Percentiles rank a stretch among this genome's conserved stretches.
These are phyloP conservation scores for Pantala flavescens DNA, from an alignment of 1,140 invertebrate species.

Conservation along the genomic window DNA sequence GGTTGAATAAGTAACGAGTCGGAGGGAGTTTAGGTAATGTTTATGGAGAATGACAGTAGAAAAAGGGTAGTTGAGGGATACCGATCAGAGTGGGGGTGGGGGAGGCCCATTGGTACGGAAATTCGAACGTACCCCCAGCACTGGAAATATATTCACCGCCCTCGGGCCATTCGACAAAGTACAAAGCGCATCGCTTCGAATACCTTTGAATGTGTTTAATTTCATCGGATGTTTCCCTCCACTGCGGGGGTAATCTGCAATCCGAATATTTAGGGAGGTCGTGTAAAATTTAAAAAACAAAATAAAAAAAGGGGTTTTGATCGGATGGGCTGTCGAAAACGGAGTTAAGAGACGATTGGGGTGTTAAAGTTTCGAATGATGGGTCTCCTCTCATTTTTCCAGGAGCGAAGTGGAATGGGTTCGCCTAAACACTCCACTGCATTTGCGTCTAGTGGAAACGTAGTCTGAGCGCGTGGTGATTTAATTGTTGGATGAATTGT, in stretches of 20 bases:
- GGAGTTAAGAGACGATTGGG: background rate
- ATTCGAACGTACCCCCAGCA: background rate
- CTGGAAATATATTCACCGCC: background rate
- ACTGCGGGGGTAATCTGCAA: background rate
- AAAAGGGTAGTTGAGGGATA: background rate
- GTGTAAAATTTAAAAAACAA: background rate
- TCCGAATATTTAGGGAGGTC: constrained; percentile 8
- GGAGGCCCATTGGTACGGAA: background rate
- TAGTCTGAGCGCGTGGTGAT: too few relatives aligned
- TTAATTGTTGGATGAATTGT: too few relatives aligned
- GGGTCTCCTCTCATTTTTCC: background rate
- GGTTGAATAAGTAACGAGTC: too few relatives aligned
- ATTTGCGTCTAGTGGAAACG: too few relatives aligned
- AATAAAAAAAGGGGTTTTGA: background rate
- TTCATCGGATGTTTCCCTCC: background rate
- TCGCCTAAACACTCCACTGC: too few relatives aligned
- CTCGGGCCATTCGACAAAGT: constrained; percentile 3
- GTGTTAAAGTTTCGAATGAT: background rate
- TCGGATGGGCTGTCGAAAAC: background rate
- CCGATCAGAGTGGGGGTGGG: background rate
- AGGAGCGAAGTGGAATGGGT: background rate
- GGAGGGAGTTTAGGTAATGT: too few relatives aligned
- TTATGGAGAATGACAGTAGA: too few relatives aligned
- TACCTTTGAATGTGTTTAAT: constrained; percentile 10
- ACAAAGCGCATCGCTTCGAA: constrained; percentile 3